Evolutionary conservation across 2,113 vertebrate species (phyloP), one percentile per base, ranked within the genome.

Genomic region (Callospermophilus lateralis): DNA sequence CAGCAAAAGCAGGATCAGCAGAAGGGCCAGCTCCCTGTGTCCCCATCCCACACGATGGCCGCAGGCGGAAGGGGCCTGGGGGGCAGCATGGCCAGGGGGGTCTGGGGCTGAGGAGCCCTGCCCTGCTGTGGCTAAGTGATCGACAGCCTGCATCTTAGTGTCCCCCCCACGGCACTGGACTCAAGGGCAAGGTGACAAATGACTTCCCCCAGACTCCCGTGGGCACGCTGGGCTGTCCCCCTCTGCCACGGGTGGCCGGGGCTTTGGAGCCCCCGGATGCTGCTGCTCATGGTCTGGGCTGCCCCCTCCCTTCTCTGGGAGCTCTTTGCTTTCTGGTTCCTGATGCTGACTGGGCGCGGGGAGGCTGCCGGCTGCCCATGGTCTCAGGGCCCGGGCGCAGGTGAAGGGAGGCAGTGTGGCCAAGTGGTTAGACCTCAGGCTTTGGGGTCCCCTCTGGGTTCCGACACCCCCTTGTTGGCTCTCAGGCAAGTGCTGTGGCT

Each of bases 61-160:
- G 6, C 39, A 85, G 65, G 4, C 13, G 34, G 4, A 67, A 79
- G n/a, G 58, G 28, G 12, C 20, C 20, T 45, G 80, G n/a, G 30
- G 4, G 67, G 45, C 74, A 34, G 30, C 6, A 24, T 4, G n/a
- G 37, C 9, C 30, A 30, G 53, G 3, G 42, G 48, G 24, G 5
- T 7, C 34, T 10, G 90, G 74, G 3, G 2, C 8, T 11, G 28
- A 79, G 84, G 32, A 65, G 53, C 37, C 26, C 6, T 19, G 13
- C 6, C 2, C 0, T 8, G 77, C 2, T 6, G 15, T n/a, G 74
- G 45, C 26, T 42, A 1, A 42, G 34, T 3, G 3, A 4, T 28
- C 48, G 4, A 4, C 30, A 22, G 2, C 32, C 76, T 22, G 34
- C 39, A 0, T 13, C 34, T 80, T 67, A 67, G 34, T 37, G 0